Percentiles rank a stretch among this genome's conserved stretches.
phyloP scores from a whole-genome alignment of 2,113 vertebrate species.

The Athene noctua region DNA sequence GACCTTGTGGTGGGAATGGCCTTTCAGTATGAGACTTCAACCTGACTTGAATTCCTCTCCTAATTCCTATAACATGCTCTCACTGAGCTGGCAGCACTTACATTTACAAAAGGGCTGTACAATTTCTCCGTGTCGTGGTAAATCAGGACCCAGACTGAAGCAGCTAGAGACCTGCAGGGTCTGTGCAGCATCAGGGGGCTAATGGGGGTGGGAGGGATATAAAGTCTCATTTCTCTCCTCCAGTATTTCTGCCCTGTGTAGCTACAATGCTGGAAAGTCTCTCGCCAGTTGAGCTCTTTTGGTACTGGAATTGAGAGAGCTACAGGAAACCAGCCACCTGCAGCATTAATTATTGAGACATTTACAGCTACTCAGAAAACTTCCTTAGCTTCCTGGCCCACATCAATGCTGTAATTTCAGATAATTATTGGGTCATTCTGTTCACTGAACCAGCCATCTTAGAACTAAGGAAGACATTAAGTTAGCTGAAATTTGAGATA shows the following conservation, averaged over 20 bases:
- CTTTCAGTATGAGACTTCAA: neutral
- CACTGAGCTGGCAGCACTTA: neutral
- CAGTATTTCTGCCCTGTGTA: fast-evolving
- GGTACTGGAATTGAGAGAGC: neutral
- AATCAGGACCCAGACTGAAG: neutral
- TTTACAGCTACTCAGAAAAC: neutral
- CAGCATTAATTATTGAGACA: slow-evolving; percentile 14
- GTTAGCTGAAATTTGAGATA: neutral
- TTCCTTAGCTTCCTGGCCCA: neutral
- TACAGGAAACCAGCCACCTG: neutral
- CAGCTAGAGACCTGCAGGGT: neutral
- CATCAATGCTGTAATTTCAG: neutral
- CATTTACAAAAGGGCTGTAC: neutral
- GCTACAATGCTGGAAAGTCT: neutral
- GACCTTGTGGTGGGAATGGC: neutral
- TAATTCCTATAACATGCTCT: neutral
- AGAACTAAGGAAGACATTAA: neutral
- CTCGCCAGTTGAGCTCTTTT: neutral
- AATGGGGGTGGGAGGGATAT: neutral
- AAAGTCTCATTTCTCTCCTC: neutral
- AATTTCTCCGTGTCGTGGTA: neutral
- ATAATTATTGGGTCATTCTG: neutral
- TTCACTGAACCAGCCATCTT: neutral
- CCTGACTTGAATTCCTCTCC: neutral
- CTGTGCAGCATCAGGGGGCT: fast-evolving